Base-by-base conservation (phyloP, 2,888 invertebrate species). In the Metacarcinus magister region DNA sequence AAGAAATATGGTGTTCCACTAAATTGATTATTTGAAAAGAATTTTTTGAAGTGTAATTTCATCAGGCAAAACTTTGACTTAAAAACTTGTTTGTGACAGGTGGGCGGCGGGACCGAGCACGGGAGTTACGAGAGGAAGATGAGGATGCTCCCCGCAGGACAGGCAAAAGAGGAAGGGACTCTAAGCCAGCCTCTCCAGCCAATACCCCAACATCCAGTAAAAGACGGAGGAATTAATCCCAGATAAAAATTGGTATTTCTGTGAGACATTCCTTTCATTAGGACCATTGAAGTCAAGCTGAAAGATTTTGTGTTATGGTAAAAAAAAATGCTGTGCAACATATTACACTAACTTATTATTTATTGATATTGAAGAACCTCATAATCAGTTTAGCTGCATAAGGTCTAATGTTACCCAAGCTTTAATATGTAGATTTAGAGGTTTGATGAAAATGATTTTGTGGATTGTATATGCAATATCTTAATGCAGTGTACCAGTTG, bases 141-240 rank as follows among this genome's bases (percentile, higher is more conserved):
- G 96, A 96, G 4, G 96, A 96, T n/a, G 92, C 96, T 23, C 96
- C 96, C 54, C 44, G 96, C n/a, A 44, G 95, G 44, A 94, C 94
- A 67, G 96, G 96, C 44, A 96, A 96, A 87, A 82, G 96, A 32
- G 96, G 96, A 1, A 95, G 96, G 16, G 96, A 96, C 89, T 96
- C 96, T 13, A 96, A 96, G 60, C 96, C 96, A 2, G 87, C 96
- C 87, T 96, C 96, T n/a, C 96, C 95, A 2, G 95, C 95, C 44
- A 92, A 96, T 48, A 96, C 95, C 28, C 93, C 96, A 54, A 60
- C 95, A 13, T 67, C 89, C 48, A 96, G 46, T 54, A 96, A 95
- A 92, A 96, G 96, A 92, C 94, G 96, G 1, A 92, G 96, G 60
- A 96, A 96, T 94, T 96, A 93, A 48, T 43, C 54, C 16, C 10